phyloP scores from a whole-genome alignment of 2,888 invertebrate genomes.

The Campopleginae sp. region DNA sequence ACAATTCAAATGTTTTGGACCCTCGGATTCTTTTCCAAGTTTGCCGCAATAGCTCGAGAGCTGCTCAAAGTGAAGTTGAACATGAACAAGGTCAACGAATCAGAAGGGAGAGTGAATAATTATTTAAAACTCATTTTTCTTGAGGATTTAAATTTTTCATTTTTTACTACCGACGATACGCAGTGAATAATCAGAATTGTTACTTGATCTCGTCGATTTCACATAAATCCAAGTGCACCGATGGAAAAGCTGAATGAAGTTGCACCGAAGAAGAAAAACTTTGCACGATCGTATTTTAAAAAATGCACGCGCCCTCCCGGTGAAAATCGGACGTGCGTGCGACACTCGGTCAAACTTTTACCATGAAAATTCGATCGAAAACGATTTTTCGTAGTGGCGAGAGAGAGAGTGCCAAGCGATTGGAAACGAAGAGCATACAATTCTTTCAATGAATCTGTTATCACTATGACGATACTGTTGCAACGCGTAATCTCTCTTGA shows the following conservation, averaged over 20 bases:
- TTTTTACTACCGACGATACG: background rate
- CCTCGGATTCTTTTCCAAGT: background rate
- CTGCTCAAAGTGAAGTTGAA: background rate
- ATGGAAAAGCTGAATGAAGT: background rate
- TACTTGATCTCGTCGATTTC: background rate
- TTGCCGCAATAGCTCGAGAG: background rate
- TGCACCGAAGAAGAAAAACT: background rate
- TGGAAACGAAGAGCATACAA: background rate
- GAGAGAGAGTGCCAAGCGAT: constrained; percentile 14
- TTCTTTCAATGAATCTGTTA: constrained; percentile 7
- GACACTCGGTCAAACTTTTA: background rate
- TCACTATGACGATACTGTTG: constrained; percentile 13
- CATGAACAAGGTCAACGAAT: constrained; percentile 15
- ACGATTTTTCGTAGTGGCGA: background rate
- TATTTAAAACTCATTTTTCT: background rate
- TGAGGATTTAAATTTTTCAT: background rate
- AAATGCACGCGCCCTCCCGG: background rate
- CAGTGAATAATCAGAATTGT: background rate
- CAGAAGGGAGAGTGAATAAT: background rate
- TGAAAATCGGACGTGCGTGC: background rate
- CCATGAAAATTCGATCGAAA: background rate
- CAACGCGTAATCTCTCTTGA: background rate
- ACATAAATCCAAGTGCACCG: background rate
- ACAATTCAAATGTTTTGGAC: constrained; percentile 11
- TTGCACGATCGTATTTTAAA: background rate